Conservation (phyloP, 2,113 vertebrate genomes). For the human (Homo sapiens) region DNA sequence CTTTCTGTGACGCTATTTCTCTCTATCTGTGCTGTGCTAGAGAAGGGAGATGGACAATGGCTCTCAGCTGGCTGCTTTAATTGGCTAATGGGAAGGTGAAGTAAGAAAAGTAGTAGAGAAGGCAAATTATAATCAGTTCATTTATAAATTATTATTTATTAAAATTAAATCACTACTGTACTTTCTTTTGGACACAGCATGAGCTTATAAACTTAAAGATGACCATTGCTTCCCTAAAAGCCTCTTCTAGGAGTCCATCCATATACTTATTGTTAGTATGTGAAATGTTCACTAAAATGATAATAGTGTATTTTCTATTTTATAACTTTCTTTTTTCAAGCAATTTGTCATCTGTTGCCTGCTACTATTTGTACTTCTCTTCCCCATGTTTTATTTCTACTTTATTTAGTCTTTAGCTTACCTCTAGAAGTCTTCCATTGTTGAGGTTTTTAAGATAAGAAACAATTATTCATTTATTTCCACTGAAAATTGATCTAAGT, state of each 20-base stretch:
- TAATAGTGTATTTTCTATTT: not conserved
- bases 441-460: not conserved
- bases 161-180: not conserved
- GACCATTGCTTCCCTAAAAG: not conserved
- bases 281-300: not conserved
- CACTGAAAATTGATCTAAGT: not conserved
- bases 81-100: not conserved
- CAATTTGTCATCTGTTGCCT: not conserved
- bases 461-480: conserved; percentile 41
- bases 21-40: not conserved
- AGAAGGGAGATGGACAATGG: not conserved
- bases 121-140: not conserved
- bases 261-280: not conserved
- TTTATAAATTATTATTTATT: not conserved
- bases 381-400: not conserved
- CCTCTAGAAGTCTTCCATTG: not conserved
- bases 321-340: not conserved
- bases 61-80: not conserved
- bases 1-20: not conserved
- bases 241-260: not conserved
- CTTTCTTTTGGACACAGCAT: not conserved
- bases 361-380: conserved; percentile 17
- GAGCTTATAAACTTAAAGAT: not conserved
- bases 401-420: conserved; percentile 27
- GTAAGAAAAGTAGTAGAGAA: not conserved